Evolutionary conservation across 1,140 invertebrate species (phyloP), one percentile per base, ranked within the genome.

Genomic region (Drosophila setifemur): DNA sequence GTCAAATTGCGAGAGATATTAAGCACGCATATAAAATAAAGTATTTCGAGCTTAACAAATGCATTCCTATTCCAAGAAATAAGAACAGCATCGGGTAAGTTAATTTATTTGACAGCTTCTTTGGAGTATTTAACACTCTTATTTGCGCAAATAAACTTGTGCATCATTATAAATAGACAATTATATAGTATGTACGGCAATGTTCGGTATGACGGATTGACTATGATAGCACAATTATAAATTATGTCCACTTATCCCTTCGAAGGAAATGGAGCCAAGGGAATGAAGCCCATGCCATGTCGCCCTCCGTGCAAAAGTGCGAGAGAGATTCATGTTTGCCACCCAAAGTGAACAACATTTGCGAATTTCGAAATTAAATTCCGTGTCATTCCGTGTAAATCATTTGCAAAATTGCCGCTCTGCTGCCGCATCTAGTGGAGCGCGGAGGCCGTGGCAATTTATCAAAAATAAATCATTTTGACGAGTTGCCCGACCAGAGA

Each of bases 391-490:
- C 63, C 73, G 74, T 88, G 83, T 88, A 88, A 88, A 88, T 88
- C 78, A 88, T 88, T 88, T 85, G 71, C 83, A 63, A 85, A 85
- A 78, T 85, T 70, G 83, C 61, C 57, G 70, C 33, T 42, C 45
- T 53, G 60, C 52, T 43, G 61, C 23, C 49, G 63, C 48, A 29
- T 54, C 68, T 52, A 43, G 57, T 73, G 49, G 29, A 54, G 58
- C 75, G 48, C 81, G 48, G 60, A 47, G 60, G 63, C 82, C 67
- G 50, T 54, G 69, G 70, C 63, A 83, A 89, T 89, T 89, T 89
- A 89, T 89, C 88, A 89, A 89, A 88, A 88, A 89, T 89, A 88
- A 89, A 89, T 89, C 88, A 89, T 89, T 78, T 86, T 85, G 68
- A 89, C 72, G 78, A 81, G 69, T 57, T 49, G 40, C 78, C 47